These are phyloP conservation scores for Carcharodon carcharias DNA, from an alignment of 2,797 vertebrate species.

Conservation along the genomic window DNA sequence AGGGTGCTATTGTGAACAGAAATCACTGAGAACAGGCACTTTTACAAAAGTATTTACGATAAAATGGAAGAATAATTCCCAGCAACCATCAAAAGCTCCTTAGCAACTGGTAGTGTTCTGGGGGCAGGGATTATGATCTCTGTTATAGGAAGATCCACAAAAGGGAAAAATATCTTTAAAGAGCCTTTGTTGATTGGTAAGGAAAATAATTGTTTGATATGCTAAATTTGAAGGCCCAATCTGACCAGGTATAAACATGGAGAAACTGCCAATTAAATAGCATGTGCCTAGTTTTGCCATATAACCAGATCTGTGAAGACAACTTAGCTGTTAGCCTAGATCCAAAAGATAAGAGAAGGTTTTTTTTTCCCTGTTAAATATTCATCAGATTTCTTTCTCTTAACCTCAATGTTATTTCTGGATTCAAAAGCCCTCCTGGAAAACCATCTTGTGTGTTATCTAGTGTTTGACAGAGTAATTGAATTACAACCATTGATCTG, in stretches of 20 bases:
- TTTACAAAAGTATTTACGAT: neutral
- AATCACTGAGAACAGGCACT: neutral
- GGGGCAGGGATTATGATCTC: too few relatives aligned
- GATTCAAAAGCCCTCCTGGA: neutral
- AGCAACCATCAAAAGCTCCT: neutral
- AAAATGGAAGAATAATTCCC: neutral
- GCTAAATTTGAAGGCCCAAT: neutral
- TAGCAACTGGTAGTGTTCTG: neutral
- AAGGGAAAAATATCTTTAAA: neutral
- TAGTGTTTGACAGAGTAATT: constrained; percentile 18
- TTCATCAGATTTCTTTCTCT: neutral
- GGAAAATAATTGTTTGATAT: neutral
- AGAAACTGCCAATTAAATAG: neutral
- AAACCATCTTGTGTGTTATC: neutral
- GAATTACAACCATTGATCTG: constrained; percentile 14
- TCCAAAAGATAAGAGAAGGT: neutral
- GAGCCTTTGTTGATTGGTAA: neutral
- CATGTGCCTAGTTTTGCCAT: neutral
- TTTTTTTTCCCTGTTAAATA: neutral
- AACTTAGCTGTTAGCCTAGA: neutral
- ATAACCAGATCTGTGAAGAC: neutral
- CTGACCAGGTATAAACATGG: too few relatives aligned
- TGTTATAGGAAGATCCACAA: neutral
- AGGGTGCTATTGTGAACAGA: neutral
- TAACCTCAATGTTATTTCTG: constrained; percentile 10